Evolutionary conservation across 2,888 invertebrate genomes (phyloP), one percentile per base, ranked within the genome.

Genomic region (Morpho helenor): DNA sequence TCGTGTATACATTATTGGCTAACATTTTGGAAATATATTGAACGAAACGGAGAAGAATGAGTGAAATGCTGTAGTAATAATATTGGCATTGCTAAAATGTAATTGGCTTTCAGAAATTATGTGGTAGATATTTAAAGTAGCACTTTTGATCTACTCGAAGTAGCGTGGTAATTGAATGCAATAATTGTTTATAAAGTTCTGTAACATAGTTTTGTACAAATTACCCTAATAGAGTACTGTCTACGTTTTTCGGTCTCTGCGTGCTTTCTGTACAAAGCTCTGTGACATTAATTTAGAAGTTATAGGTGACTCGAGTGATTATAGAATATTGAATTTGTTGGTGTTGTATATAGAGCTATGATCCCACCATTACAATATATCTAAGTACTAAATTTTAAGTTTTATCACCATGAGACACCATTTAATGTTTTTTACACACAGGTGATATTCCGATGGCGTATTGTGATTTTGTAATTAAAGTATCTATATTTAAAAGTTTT

Each of bases 351-450:
- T 90, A 89, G 82, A 89, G 82, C 81, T 89, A 84, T 82, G 84
- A 89, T 88, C 90, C 90, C 90, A 90, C 90, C 90, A 90, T 88
- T 82, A 78, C 79, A 88, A 84, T 88, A 87, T 84, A 81, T 87
- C 79, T 89, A 87, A 87, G 87, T 85, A 84, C 82, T 88, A 87
- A 83, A 82, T 80, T 77, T 67, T 86, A 84, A 82, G 84, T 82
- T 85, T 81, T 84, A 80, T 84, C 80, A 75, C 79, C 72, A 76
- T 58, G 72, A 81, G 81, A 84, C 80, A 81, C 83, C 80, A 75
- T 79, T 31, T 71, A 73, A 70, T 79, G 68, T 76, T 76, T 79
- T 76, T 78, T 77, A 68, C 61, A 52, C 81, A 75, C 78, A 79
- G 80, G 78, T 82, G 77, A 82, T 86, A 87, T 87, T 87, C 87